Evolutionary conservation across 2,797 vertebrate species (phyloP), one percentile per base, ranked within the genome.

Genomic region (Onychomys torridus): DNA sequence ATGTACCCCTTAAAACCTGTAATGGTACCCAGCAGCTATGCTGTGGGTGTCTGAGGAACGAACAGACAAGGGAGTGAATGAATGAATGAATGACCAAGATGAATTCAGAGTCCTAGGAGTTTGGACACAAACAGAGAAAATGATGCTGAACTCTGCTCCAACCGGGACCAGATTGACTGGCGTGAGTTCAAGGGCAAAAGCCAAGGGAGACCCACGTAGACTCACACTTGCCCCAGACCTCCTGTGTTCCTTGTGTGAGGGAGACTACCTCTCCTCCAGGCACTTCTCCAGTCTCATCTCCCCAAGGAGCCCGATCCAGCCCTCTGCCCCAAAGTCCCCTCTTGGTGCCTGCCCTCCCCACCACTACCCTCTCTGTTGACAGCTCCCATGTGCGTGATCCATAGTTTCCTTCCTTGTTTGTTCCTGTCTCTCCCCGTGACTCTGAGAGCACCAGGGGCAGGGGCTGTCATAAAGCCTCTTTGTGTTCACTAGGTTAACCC

Each of bases 401-500:
- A 23, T 63, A 78, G 61, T 61, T 75, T 52, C 46, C 81, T 34
- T 93, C 1, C 0, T 90, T 65, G 49, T 95, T 93, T 73, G 73
- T 65, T 19, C 65, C 69, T n/a, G 37, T 86, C 61, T 95, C 57
- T 71, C n/a, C 91, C 63, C 59, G 5, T 21, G 87, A 79, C 75
- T 91, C 0, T 25, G 79, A 93, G 93, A 94, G 81, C 91, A 71
- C 61, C 93, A 46, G 88, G 93, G 92, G 59, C 82, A 91, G 84
- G 69, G 55, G 16, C 86, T 43, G 2, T 67, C 94, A 88, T 65
- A 95, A 88, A 96, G 96, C 95, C 83, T 83, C 86, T 96, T 83
- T 95, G 91, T 94, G 86, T 65, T 55, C 75, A 9, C 49, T 32
- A 61, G 61, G 63, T 61, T 73, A 3, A 9, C 27, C 17, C 0